A percentile compares a stretch with the other conserved stretches of the same genome.
These are phyloP conservation scores for Drosophila nr. fundita DNA, from an alignment of 2,888 invertebrate genomes.

Conservation along the genomic window DNA sequence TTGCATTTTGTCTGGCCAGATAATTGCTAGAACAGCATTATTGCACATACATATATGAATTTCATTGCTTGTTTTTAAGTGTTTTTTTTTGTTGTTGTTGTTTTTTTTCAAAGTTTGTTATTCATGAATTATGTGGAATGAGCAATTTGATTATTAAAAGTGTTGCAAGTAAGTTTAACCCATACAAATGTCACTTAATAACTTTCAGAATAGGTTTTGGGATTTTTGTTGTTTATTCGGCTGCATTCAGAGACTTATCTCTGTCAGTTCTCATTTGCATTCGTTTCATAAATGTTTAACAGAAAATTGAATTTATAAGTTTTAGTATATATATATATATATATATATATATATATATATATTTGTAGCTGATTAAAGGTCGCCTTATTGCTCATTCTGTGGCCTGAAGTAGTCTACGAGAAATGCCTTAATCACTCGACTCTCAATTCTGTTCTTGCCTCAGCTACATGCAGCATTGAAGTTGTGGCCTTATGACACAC, in stretches of 20 bases:
- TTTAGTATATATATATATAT: too few species aligned
- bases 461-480: slow-evolving; percentile 65
- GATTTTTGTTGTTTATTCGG: not conserved
- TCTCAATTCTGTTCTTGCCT: slow-evolving; percentile 50
- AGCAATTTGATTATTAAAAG: not conserved
- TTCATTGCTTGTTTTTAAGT: slow-evolving; percentile 22
- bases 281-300: not conserved
- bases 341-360: too few species aligned
- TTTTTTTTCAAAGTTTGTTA: slow-evolving; percentile 24
- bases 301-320: not conserved
- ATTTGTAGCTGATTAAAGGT: slow-evolving; percentile 1
- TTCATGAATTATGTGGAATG: not conserved
- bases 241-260: not conserved
- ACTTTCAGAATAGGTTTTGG: not conserved
- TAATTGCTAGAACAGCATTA: slow-evolving; percentile 76
- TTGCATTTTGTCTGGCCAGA: slow-evolving; percentile 73
- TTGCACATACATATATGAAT: slow-evolving; percentile 33
- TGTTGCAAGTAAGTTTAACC: not conserved
- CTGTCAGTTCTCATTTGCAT: not conserved
- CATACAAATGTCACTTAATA: not conserved
- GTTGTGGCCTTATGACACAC: slow-evolving; percentile 80
- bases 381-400: not conserved
- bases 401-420: not conserved
- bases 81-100: slow-evolving; percentile 1
- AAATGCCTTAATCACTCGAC: slow-evolving; percentile 30